These are phyloP conservation scores for Drosophila demipolita DNA, from an alignment of 2,888 invertebrate species.

Conservation along the genomic window DNA sequence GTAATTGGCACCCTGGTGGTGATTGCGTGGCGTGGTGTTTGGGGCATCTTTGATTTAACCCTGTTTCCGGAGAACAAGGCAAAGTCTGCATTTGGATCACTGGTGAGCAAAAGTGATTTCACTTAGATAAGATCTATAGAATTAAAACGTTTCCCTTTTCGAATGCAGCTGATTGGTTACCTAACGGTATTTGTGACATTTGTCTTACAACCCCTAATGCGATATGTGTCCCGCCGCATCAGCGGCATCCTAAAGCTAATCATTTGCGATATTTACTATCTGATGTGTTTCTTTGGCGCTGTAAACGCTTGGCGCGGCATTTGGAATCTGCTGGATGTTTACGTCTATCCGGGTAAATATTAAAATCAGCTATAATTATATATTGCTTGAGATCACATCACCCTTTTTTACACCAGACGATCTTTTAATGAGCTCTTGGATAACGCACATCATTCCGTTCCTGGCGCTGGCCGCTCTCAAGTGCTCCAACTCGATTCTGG, in stretches of 20 bases:
- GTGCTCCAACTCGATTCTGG: conserved; percentile 94
- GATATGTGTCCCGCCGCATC: conserved; percentile 89
- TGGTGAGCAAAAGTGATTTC: conserved; percentile 87
- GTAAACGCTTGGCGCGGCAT: conserved; percentile 95
- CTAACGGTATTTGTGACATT: conserved; percentile 90
- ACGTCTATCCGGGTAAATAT: conserved; percentile 90
- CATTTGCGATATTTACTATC: conserved; percentile 91
- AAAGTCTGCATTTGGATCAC: conserved; percentile 91
- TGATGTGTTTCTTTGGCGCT: conserved; percentile 92
- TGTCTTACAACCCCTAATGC: conserved; percentile 90
- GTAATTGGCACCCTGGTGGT: conserved; percentile 94
- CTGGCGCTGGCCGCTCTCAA: conserved; percentile 91
- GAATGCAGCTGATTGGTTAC: conserved; percentile 88
- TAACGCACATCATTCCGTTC: conserved; percentile 91
- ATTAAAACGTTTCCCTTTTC: background rate
- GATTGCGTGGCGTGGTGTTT: conserved; percentile 94
- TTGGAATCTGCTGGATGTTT: conserved; percentile 92
- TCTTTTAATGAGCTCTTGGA: conserved; percentile 91
- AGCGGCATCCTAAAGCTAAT: conserved; percentile 89
- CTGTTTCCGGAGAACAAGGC: conserved; percentile 90
- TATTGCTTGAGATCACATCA: background rate
- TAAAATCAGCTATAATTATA: background rate
- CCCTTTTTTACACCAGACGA: conserved; percentile 86
- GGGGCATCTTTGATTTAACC: conserved; percentile 92
- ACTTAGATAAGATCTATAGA: background rate